phyloP scores from a whole-genome alignment of 1,140 invertebrate genomes.

The Trichonephila inaurata region DNA sequence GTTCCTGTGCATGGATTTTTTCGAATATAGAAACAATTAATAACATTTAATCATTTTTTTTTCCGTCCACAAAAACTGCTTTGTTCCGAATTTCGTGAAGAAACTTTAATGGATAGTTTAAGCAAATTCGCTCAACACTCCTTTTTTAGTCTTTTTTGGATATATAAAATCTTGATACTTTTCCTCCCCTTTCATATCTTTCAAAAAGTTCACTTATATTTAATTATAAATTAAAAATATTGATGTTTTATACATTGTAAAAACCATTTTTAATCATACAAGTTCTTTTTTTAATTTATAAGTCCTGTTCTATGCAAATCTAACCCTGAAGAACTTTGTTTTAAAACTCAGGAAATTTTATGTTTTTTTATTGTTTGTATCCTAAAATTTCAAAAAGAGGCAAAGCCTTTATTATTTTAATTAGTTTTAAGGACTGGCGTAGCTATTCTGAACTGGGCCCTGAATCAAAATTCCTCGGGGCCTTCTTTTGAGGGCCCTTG shows the following conservation, averaged over 20 bases:
- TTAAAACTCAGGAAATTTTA: too few species aligned
- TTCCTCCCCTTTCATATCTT: neutral
- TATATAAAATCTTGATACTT: neutral
- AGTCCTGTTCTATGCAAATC: too few species aligned
- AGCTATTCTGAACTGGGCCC: too few species aligned
- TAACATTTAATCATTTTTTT: constrained; percentile 32
- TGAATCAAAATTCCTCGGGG: too few species aligned
- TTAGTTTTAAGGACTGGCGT: too few species aligned
- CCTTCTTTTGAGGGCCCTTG: too few species aligned
- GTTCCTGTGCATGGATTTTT: constrained; percentile 41
- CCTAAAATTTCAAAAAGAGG: too few species aligned
- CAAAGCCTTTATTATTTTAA: too few species aligned
- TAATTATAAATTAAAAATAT: neutral
- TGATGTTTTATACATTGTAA: neutral
- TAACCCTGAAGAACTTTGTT: too few species aligned
- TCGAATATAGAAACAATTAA: constrained; percentile 50
- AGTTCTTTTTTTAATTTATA: too few species aligned
- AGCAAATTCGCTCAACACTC: constrained; percentile 1
- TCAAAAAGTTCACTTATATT: neutral
- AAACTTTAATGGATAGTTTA: constrained; percentile 8
- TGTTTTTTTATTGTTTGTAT: too few species aligned
- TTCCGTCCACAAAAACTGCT: neutral
- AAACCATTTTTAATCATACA: too few species aligned
- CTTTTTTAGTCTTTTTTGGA: neutral
- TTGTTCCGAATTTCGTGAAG: neutral